Percentiles rank a stretch among this genome's conserved stretches.
phyloP scores from a whole-genome alignment of 2,113 vertebrate species.

The Prionailurus viverrinus region DNA sequence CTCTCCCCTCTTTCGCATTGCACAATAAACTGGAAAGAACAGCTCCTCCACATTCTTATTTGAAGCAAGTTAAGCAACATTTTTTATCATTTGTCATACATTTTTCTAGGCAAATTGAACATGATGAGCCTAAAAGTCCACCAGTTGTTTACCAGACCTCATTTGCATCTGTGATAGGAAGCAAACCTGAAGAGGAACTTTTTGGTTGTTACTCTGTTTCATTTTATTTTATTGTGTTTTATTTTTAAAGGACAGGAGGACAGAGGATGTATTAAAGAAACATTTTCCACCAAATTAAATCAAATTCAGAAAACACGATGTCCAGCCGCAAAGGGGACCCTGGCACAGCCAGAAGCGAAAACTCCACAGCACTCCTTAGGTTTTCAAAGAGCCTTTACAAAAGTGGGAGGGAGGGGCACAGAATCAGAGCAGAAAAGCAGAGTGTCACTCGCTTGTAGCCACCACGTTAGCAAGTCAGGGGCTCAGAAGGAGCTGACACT shows the following conservation, averaged over 20 bases:
- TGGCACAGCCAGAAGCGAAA: background rate
- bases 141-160: background rate
- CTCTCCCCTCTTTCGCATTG: slow-evolving; percentile 3
- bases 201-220: background rate
- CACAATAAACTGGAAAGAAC: slow-evolving; percentile 39
- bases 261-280: background rate
- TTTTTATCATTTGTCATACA: background rate
- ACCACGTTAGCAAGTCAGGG: background rate
- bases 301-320: background rate
- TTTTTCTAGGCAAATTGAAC: slow-evolving; percentile 35
- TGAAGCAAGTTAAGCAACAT: slow-evolving; percentile 13
- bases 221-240: background rate
- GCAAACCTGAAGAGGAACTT: too few species aligned
- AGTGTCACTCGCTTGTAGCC: background rate
- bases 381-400: slow-evolving; percentile 19
- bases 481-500: slow-evolving; percentile 56
- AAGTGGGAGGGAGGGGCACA: background rate
- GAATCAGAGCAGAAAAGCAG: background rate
- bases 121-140: background rate
- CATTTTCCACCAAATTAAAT: slow-evolving; percentile 5
- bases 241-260: background rate
- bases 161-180: background rate
- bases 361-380: background rate
- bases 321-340: background rate
- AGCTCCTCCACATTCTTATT: background rate